phyloP scores from a whole-genome alignment of 2,888 invertebrate genomes.

The Tipula confusa region DNA sequence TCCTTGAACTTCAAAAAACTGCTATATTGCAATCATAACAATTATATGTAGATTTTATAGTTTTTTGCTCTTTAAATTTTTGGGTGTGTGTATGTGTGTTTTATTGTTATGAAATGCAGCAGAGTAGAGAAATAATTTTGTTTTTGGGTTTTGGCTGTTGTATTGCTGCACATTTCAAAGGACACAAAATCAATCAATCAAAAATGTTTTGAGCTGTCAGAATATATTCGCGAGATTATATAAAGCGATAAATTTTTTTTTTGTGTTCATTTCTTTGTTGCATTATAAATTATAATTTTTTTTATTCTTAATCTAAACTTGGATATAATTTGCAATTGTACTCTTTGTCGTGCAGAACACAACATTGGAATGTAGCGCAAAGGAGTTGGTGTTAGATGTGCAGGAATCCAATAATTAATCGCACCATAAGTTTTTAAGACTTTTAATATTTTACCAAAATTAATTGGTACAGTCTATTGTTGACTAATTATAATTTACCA shows the following conservation, averaged over 20 bases:
- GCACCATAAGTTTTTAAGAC: background rate
- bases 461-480: too few species aligned
- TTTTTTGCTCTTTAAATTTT: background rate
- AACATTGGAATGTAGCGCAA: background rate
- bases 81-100: background rate
- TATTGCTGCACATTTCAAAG: background rate
- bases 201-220: slow-evolving; percentile 27
- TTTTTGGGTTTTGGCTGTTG: background rate
- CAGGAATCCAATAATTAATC: background rate
- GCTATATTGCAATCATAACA: background rate
- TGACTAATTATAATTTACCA: too few species aligned
- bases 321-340: background rate
- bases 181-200: slow-evolving; percentile 29
- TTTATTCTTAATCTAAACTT: background rate
- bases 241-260: background rate
- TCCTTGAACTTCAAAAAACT: slow-evolving; percentile 27
- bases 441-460: too few species aligned
- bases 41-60: background rate
- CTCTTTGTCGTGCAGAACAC: too few species aligned
- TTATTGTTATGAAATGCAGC: background rate
- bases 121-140: background rate
- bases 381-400: background rate
- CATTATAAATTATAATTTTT: background rate
- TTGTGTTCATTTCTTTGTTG: background rate
- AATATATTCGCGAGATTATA: background rate